Evolutionary conservation across 1,140 invertebrate species (phyloP), one percentile per base, ranked within the genome.

Genomic region (Metaphire vulgaris): DNA sequence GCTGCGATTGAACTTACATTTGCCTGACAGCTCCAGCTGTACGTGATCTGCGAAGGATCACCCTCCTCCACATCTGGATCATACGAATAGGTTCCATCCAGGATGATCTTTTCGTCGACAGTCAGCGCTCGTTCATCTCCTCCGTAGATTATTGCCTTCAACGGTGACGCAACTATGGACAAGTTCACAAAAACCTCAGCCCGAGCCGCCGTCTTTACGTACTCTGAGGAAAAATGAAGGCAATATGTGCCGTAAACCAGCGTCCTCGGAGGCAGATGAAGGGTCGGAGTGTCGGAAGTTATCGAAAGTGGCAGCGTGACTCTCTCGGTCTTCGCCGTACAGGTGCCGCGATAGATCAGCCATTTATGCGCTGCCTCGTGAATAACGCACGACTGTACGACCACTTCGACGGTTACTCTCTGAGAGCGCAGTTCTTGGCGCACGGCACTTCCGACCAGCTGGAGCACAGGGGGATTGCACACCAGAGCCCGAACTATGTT

Each of bases 1-100:
- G n/a, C n/a, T n/a, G n/a, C n/a, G n/a, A n/a, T n/a, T n/a, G 56
- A 34, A 74, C 41, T 74, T 34, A 41, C 72, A 41, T n/a, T 30
- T 65, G 64, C 69, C n/a, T 64, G 34, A 69, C 83, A 84, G 28
- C 69, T 69, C 83, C 83, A 84, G 12, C 30, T 67, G 69, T 80
- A 83, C 2, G 28, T 74, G 6, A 83, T 65, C 1, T 70, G 30
- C 31, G 78, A 74, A 16, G 64, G 56, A 21, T 28, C 32, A 33
- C 21, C 34, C 30, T 29, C n/a, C 14, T 34, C 30, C 6, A 77
- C 41, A 79, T 84, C 81, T 56, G 81, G 80, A 69, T 84, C 82
- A 76, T 79, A 82, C 12, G 83, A 83, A 0, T 75, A 26, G 0
- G 73, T 79, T 6, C 79, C 82, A 77, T 83, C 79, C 26, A 84